Evolutionary conservation across 2,797 vertebrate genomes (phyloP).

Genomic region (Sebastes trivittatus): DNA sequence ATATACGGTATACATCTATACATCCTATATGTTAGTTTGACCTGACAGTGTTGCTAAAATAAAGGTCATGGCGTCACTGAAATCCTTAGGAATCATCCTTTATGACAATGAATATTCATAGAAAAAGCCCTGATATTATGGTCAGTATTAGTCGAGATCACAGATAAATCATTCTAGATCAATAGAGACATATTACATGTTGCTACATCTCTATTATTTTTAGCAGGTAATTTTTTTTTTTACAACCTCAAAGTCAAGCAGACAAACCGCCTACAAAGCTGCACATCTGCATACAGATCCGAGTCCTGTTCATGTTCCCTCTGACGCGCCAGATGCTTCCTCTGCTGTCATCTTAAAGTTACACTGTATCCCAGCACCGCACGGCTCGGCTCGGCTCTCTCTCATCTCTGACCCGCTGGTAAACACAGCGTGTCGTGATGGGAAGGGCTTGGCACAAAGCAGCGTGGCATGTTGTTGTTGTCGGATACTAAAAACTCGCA

Average conservation of each 20-base stretch:
- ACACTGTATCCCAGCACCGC: background rate
- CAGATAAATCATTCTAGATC: background rate
- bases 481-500: constrained; percentile 16
- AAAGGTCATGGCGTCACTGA: background rate
- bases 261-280: background rate
- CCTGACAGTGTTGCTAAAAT: background rate
- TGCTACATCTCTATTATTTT: background rate
- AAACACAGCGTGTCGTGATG: background rate
- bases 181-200: background rate
- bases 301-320: constrained; percentile 35
- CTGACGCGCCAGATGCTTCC: constrained; percentile 37
- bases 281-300: background rate
- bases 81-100: background rate
- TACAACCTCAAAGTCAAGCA: background rate
- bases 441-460: constrained; percentile 50
- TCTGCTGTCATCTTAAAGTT: constrained; percentile 70
- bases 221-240: background rate
- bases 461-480: constrained; percentile 33
- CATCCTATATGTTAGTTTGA: background rate
- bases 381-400: background rate
- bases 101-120: background rate
- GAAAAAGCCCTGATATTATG: background rate
- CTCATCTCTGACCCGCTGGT: background rate
- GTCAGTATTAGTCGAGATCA: background rate
- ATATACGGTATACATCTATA: background rate